Percentiles rank a stretch among this genome's conserved stretches.
Evolutionary conservation across 1,140 invertebrate species (phyloP).

Genomic region (Drosophila repletoides): DNA sequence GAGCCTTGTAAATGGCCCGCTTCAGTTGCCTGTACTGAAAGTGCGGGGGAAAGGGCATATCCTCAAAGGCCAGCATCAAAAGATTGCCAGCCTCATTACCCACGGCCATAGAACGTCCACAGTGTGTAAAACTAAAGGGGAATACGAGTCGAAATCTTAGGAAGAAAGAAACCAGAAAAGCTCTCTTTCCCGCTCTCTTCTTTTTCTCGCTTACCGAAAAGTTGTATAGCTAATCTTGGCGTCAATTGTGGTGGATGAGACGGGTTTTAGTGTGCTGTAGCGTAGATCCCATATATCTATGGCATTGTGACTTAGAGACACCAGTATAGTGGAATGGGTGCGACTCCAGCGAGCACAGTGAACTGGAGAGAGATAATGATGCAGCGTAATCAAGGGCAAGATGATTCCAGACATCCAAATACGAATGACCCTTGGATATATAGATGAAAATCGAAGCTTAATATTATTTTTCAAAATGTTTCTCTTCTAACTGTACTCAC

Average conservation of each 20-base stretch:
- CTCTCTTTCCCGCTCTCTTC: too few species aligned
- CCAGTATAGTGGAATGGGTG: constrained; percentile 91
- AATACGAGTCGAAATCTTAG: background rate
- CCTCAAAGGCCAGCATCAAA: constrained; percentile 86
- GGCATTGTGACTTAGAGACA: constrained; percentile 87
- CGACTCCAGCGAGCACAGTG: constrained; percentile 90
- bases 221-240: constrained; percentile 76
- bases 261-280: constrained; percentile 86
- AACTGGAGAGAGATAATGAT: constrained; percentile 84
- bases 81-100: constrained; percentile 86
- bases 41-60: constrained; percentile 87
- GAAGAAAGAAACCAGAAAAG: background rate
- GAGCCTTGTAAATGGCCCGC: constrained; percentile 84
- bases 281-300: constrained; percentile 89
- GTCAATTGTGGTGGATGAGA: constrained; percentile 83
- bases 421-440: constrained; percentile 83
- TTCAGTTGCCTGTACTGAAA: constrained; percentile 85
- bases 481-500: constrained; percentile 82
- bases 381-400: constrained; percentile 86
- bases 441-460: constrained; percentile 48
- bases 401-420: constrained; percentile 89
- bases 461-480: background rate
- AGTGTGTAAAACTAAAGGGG: constrained; percentile 83
- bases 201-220: constrained; percentile 58
- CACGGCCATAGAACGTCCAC: constrained; percentile 87